Percentiles rank a stretch among this genome's conserved stretches.
Evolutionary conservation across 2,113 vertebrate species (phyloP).

Genomic region (Speoplatyrhinus poulsoni): DNA sequence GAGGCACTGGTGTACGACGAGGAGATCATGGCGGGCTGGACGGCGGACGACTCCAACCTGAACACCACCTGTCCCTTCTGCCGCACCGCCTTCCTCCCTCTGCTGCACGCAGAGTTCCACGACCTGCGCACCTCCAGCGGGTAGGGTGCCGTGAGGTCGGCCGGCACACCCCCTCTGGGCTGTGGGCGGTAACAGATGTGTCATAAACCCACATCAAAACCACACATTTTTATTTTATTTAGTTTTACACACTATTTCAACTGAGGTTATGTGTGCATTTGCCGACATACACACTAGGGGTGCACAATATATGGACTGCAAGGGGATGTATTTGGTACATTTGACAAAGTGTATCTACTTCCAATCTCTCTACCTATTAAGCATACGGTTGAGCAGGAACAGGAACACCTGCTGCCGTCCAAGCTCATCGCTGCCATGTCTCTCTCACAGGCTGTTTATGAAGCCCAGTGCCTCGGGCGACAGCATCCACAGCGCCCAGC

Average conservation of each 20-base stretch:
- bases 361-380: too few relatives aligned
- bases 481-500: conserved; percentile 84
- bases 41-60: conserved; percentile 94
- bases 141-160: conserved; percentile 53
- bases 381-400: too few relatives aligned
- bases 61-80: conserved; percentile 97
- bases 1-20: conserved; percentile 94
- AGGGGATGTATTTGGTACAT: too few relatives aligned
- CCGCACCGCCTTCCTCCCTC: conserved; percentile 87
- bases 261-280: too few relatives aligned
- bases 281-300: too few relatives aligned
- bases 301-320: too few relatives aligned
- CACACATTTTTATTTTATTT: too few relatives aligned
- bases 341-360: too few relatives aligned
- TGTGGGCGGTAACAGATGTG: too few relatives aligned
- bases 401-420: background rate
- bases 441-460: conserved; percentile 83
- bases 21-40: conserved; percentile 99
- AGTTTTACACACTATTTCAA: too few relatives aligned
- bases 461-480: conserved; percentile 92
- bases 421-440: background rate
- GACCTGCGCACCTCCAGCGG: conserved; percentile 87
- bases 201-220: too few relatives aligned
- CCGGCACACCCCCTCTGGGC: too few relatives aligned
- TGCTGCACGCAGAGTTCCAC: conserved; percentile 94